Percentiles rank a stretch among this genome's conserved stretches.
These are phyloP conservation scores for Periphyllus acericola DNA, from an alignment of 2,888 invertebrate species.

Conservation along the genomic window DNA sequence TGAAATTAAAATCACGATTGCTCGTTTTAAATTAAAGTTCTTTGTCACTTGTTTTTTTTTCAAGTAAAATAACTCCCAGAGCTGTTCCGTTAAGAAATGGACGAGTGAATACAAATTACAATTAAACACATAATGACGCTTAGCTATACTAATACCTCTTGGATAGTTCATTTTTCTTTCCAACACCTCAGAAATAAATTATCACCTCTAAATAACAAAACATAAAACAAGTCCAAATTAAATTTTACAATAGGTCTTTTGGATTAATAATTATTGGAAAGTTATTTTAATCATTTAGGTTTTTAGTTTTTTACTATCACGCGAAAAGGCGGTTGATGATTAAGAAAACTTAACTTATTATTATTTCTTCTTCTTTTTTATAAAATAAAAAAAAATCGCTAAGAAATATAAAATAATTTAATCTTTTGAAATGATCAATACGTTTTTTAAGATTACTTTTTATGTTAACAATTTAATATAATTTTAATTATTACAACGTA, in stretches of 20 bases:
- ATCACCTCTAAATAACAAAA: background rate
- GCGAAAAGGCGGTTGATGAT: too few relatives aligned
- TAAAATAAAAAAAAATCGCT: too few relatives aligned
- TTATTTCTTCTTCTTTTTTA: too few relatives aligned
- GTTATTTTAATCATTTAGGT: background rate
- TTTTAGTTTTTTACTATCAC: background rate
- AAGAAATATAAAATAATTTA: too few relatives aligned
- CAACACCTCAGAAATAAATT: background rate
- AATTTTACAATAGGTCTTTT: background rate
- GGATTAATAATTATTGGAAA: background rate
- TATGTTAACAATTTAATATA: too few relatives aligned
- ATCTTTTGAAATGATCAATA: too few relatives aligned
- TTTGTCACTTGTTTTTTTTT: background rate
- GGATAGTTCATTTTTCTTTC: background rate
- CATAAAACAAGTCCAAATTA: background rate
- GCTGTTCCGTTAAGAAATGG: background rate
- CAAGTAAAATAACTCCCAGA: background rate
- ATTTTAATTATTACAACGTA: too few relatives aligned
- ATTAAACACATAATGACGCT: background rate
- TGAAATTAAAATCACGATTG: conserved; percentile 2
- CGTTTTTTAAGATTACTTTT: too few relatives aligned
- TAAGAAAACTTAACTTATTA: background rate
- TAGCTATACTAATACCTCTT: background rate
- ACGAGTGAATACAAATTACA: conserved; percentile 15
- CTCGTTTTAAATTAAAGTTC: background rate